Percentiles rank a stretch among this genome's conserved stretches.
These are phyloP conservation scores for Xestia rhomboidea DNA, from an alignment of 2,888 invertebrate species.

Conservation along the genomic window DNA sequence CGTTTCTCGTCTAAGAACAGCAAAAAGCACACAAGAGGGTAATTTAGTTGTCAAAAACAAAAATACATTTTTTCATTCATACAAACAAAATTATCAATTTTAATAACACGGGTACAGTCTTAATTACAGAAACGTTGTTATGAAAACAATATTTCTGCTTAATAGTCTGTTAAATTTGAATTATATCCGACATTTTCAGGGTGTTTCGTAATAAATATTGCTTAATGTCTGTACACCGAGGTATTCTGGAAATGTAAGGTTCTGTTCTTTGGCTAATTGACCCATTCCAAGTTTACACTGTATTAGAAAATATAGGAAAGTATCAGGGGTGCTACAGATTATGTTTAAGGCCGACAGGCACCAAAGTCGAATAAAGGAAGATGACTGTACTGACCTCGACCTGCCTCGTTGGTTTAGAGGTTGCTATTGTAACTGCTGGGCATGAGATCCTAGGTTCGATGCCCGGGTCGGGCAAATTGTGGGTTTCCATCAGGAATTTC, in stretches of 20 bases:
- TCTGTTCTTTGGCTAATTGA: slow-evolving; percentile 53
- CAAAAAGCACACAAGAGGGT: not conserved
- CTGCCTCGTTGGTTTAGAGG: no score
- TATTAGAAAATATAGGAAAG: slow-evolving; percentile 39
- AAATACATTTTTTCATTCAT: slow-evolving; percentile 29
- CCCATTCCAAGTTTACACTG: slow-evolving; percentile 39
- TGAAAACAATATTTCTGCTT: slow-evolving; percentile 71
- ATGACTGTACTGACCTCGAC: no score
- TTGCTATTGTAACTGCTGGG: no score
- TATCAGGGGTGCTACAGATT: not conserved
- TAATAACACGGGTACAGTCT: slow-evolving; percentile 50
- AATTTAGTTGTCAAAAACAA: not conserved
- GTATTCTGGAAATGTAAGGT: slow-evolving; percentile 54
- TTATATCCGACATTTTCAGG: slow-evolving; percentile 70
- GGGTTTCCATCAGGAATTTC: no score
- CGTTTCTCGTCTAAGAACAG: not conserved
- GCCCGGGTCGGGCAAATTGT: no score
- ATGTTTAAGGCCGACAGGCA: not conserved
- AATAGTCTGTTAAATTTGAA: slow-evolving; percentile 76
- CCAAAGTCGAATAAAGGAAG: not conserved
- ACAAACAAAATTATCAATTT: slow-evolving; percentile 42
- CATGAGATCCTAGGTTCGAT: no score
- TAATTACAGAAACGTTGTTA: slow-evolving; percentile 67
- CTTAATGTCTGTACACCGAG: slow-evolving; percentile 67
- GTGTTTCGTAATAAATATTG: slow-evolving; percentile 70